A percentile compares a stretch with the other conserved stretches of the same genome.
phyloP scores from a whole-genome alignment of 2,888 invertebrate genomes.

The Sycophila texana region DNA sequence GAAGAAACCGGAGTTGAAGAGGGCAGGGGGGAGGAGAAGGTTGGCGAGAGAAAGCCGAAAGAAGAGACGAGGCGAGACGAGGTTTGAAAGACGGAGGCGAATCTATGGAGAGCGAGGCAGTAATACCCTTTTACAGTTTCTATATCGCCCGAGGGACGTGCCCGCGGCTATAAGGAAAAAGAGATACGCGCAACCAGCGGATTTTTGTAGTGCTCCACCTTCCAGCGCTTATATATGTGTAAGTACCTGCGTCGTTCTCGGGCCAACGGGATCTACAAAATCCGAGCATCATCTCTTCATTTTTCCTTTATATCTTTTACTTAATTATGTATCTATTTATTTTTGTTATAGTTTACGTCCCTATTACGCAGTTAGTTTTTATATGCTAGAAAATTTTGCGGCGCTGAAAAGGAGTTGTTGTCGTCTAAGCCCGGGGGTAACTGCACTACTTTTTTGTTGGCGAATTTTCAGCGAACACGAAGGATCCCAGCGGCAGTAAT shows the following conservation, averaged over 20 bases:
- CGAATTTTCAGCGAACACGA: constrained; percentile 30
- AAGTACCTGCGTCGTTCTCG: background rate
- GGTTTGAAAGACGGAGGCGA: background rate
- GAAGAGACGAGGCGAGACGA: too few relatives aligned
- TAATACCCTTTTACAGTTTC: constrained; percentile 21
- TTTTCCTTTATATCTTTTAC: background rate
- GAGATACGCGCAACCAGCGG: too few relatives aligned
- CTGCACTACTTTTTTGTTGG: background rate
- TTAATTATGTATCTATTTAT: background rate
- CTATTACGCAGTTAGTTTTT: too few relatives aligned
- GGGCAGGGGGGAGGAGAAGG: too few relatives aligned
- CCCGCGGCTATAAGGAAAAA: background rate
- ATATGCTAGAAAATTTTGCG: background rate
- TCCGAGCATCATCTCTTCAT: constrained; percentile 3
- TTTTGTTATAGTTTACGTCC: background rate
- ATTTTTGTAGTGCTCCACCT: background rate
- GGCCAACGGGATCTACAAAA: constrained; percentile 10
- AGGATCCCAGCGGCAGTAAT: background rate
- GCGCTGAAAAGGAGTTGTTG: background rate
- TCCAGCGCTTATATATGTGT: background rate
- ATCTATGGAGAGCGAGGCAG: background rate
- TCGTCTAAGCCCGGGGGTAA: too few relatives aligned
- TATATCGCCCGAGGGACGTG: constrained; percentile 8
- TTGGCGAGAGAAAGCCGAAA: too few relatives aligned
- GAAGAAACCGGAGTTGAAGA: too few relatives aligned